phyloP scores from a whole-genome alignment of 2,797 vertebrate genomes.

The Pelochelys cantorii region DNA sequence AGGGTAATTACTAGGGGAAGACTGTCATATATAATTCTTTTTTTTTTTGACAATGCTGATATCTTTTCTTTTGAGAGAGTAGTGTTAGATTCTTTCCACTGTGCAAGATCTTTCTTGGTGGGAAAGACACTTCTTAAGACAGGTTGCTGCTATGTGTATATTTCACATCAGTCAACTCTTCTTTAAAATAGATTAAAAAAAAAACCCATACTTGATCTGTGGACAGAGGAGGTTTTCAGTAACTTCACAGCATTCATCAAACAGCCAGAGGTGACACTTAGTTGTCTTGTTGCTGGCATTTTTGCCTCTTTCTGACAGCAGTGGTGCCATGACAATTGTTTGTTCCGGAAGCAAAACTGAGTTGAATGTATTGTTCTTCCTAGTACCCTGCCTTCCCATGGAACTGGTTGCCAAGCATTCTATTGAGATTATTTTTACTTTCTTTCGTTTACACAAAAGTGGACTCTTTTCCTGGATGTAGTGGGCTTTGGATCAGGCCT shows the following conservation, averaged over 20 bases:
- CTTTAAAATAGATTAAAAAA: conserved; percentile 14
- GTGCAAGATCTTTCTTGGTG: not conserved
- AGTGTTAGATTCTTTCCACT: not conserved
- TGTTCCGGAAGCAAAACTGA: conserved; percentile 19
- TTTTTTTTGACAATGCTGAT: not conserved
- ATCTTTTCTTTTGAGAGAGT: not conserved
- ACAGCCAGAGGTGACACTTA: conserved; percentile 14
- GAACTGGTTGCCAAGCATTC: not conserved
- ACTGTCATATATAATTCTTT: not conserved
- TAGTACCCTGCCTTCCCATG: conserved; percentile 20
- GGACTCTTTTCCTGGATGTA: not conserved
- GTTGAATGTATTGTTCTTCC: conserved; percentile 5
- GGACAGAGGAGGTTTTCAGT: not conserved
- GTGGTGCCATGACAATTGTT: conserved; percentile 6
- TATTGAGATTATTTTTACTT: conserved; percentile 43
- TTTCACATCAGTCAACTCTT: not conserved
- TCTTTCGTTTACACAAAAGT: conserved; percentile 22
- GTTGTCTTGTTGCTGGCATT: conserved; percentile 52
- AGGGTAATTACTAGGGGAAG: fast-evolving
- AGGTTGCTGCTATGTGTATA: fast-evolving
- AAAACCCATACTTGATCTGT: not conserved
- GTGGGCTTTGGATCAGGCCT: not conserved
- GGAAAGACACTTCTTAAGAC: not conserved
- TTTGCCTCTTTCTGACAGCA: conserved; percentile 42
- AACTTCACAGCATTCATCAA: conserved; percentile 45